phyloP scores from a whole-genome alignment of 2,797 vertebrate species.

The Microchirus variegatus region DNA sequence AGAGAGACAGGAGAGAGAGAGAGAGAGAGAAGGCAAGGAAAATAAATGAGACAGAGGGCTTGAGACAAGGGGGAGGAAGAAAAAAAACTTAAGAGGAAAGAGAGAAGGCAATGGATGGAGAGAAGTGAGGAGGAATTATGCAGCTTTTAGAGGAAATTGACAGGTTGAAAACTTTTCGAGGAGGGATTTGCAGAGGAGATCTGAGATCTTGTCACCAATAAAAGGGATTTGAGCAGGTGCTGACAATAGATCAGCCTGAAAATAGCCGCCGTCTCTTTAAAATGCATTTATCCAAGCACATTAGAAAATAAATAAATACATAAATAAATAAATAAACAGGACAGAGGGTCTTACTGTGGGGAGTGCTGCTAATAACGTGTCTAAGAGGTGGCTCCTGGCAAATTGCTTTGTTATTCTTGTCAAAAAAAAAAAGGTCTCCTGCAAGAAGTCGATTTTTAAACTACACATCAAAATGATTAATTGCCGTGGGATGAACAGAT shows the following conservation, averaged over 20 bases:
- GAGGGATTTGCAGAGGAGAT: constrained; percentile 77
- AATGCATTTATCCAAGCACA: constrained; percentile 77
- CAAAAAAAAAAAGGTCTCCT: constrained; percentile 85
- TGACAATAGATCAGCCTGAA: constrained; percentile 62
- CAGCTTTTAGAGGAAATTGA: constrained; percentile 75
- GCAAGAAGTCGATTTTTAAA: constrained; percentile 95
- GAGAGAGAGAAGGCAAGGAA: constrained; percentile 60
- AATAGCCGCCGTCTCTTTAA: constrained; percentile 77
- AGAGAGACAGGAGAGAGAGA: constrained; percentile 61
- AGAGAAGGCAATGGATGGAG: constrained; percentile 60
- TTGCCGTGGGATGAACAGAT: constrained; percentile 96
- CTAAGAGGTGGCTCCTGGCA: constrained; percentile 94
- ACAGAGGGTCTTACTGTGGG: constrained; percentile 82
- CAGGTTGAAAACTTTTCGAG: constrained; percentile 83
- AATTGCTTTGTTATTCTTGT: constrained; percentile 99
- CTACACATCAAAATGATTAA: constrained; percentile 99
- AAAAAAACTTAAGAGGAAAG: constrained; percentile 62
- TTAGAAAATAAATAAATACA: constrained; percentile 17
- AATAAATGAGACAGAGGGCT: constrained; percentile 70
- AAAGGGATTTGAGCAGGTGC: constrained; percentile 73
- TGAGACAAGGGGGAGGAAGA: constrained; percentile 67
- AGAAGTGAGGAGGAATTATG: constrained; percentile 68
- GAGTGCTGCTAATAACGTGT: constrained; percentile 92
- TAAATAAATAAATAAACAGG: constrained; percentile 38
- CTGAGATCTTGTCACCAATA: constrained; percentile 81